Conservation (phyloP, 2,888 invertebrate species). For the Gibbula magus region DNA sequence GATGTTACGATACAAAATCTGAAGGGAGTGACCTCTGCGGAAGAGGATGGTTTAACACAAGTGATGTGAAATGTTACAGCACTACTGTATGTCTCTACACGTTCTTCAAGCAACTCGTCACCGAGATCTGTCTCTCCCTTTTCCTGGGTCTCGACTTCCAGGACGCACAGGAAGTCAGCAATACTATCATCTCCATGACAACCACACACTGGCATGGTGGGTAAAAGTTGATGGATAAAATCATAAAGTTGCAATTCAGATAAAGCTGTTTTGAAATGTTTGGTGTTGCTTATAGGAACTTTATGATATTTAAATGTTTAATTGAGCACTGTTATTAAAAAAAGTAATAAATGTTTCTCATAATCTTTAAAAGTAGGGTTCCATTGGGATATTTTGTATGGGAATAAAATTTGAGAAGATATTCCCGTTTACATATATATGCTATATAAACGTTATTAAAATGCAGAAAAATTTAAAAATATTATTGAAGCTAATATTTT, state of each 20-base stretch:
- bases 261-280: neutral
- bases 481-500: too few relatives aligned
- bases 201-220: conserved; percentile 70
- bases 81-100: conserved; percentile 56
- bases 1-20: too few relatives aligned
- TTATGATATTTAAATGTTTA: neutral
- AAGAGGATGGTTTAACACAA: conserved; percentile 2
- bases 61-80: conserved; percentile 28
- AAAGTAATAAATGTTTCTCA: too few relatives aligned
- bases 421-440: too few relatives aligned
- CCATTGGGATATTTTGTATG: too few relatives aligned
- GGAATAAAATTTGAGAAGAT: too few relatives aligned
- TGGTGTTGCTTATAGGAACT: neutral
- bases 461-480: too few relatives aligned
- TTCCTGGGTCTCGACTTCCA: conserved; percentile 66
- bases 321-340: too few relatives aligned
- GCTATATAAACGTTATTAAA: too few relatives aligned
- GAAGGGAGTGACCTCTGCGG: too few relatives aligned
- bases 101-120: conserved; percentile 60
- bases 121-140: conserved; percentile 64
- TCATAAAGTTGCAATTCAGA: neutral
- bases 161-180: conserved; percentile 48
- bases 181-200: conserved; percentile 55
- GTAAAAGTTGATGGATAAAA: neutral
- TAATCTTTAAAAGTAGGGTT: too few relatives aligned